A percentile compares a stretch with the other conserved stretches of the same genome.
phyloP scores from a whole-genome alignment of 2,888 invertebrate species.

The Graphium colonna region DNA sequence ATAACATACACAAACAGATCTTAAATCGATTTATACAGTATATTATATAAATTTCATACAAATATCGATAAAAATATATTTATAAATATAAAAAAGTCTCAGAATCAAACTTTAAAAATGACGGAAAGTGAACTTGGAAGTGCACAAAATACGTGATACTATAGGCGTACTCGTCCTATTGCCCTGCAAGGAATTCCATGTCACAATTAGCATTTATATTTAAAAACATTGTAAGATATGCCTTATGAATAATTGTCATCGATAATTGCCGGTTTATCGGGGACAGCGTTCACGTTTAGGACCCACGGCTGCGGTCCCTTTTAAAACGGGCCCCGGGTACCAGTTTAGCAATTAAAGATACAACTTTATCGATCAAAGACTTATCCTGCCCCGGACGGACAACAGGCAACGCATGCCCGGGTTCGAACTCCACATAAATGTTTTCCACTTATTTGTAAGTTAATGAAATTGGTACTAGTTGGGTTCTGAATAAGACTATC shows the following conservation, averaged over 20 bases:
- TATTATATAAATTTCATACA: no score
- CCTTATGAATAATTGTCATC: constrained; percentile 20
- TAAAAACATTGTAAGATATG: constrained; percentile 25
- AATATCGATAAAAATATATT: no score
- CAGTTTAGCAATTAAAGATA: constrained; percentile 76
- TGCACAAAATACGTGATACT: no score
- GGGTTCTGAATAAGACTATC: constrained; percentile 72
- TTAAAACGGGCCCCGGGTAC: constrained; percentile 52
- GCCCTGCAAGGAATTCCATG: constrained; percentile 23
- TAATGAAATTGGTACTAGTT: constrained; percentile 72
- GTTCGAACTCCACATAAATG: constrained; percentile 52
- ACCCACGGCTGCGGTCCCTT: constrained; percentile 53
- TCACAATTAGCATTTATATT: constrained; percentile 23
- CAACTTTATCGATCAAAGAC: constrained; percentile 74
- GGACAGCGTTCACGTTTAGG: constrained; percentile 18
- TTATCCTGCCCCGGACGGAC: constrained; percentile 59
- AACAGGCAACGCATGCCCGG: constrained; percentile 59
- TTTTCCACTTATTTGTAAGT: constrained; percentile 52
- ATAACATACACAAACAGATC: no score
- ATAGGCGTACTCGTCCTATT: no score
- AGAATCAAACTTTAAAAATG: no score
- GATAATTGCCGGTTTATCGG: constrained; percentile 22
- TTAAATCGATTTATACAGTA: no score
- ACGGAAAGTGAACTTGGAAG: no score
- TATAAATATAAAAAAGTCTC: no score